A percentile compares a stretch with the other conserved stretches of the same genome.
phyloP scores from a whole-genome alignment of 2,113 vertebrate genomes.

The Petroica traversi region DNA sequence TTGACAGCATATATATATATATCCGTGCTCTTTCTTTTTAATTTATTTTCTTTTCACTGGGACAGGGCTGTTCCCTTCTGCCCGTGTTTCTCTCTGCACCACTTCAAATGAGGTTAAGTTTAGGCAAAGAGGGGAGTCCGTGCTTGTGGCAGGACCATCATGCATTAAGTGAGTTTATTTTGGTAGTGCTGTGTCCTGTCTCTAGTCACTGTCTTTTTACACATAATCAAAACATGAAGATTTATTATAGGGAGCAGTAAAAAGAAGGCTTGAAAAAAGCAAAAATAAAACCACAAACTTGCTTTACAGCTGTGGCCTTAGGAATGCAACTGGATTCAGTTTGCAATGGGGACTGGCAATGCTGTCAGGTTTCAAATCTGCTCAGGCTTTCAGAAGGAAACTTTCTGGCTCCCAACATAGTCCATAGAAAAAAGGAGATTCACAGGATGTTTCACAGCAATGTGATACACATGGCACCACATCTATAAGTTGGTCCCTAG shows the following conservation, averaged over 20 bases:
- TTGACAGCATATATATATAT: neutral
- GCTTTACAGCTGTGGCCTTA: conserved; percentile 47
- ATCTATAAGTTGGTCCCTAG: neutral
- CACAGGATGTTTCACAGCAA: neutral
- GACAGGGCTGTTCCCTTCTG: neutral
- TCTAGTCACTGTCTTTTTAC: conserved; percentile 59
- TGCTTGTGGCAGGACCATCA: conserved; percentile 30
- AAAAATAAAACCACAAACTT: conserved; percentile 63
- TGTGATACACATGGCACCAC: neutral
- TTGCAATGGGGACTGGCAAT: neutral
- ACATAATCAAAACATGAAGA: conserved; percentile 62
- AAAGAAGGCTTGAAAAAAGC: conserved; percentile 47
- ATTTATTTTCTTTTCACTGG: neutral
- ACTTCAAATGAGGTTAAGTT: conserved; percentile 50
- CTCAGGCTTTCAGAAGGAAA: neutral
- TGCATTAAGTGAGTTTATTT: conserved; percentile 54
- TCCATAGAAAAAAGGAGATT: neutral
- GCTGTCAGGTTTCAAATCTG: conserved; percentile 39
- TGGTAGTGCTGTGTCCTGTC: conserved; percentile 48
- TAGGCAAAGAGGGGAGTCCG: conserved; percentile 26
- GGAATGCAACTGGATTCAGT: conserved; percentile 38
- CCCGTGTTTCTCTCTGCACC: conserved; percentile 20
- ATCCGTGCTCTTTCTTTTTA: conserved; percentile 1
- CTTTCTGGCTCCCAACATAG: rapidly evolving
- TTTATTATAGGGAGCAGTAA: conserved; percentile 63